These are phyloP conservation scores for Neodon shergylaensis DNA, from an alignment of 2,113 vertebrate genomes.

Conservation along the genomic window DNA sequence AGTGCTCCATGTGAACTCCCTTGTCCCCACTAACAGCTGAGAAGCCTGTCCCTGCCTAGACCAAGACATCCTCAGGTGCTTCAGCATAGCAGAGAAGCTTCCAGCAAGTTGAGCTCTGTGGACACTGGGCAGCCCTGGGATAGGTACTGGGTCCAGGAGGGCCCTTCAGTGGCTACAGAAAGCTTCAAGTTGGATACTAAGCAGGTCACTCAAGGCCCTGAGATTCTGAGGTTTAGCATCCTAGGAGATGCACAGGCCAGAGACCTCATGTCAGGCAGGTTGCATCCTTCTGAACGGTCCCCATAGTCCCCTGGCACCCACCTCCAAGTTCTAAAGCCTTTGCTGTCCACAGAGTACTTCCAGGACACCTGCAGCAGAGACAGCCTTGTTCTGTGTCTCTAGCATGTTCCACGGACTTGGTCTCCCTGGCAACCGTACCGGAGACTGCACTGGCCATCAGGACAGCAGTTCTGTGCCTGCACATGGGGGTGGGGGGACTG, in stretches of 20 bases:
- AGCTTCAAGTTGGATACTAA: neutral
- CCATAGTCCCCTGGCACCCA: neutral
- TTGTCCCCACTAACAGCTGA: neutral
- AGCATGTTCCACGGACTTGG: accelerated
- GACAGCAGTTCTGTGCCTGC: neutral
- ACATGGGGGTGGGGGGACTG: neutral
- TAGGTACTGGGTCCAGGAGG: neutral
- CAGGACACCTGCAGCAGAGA: neutral
- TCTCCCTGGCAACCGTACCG: neutral
- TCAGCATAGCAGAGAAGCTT: neutral
- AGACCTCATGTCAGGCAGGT: neutral
- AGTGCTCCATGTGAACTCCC: neutral
- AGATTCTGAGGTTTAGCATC: neutral
- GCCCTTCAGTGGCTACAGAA: neutral
- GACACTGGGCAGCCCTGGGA: neutral
- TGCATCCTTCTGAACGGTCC: neutral
- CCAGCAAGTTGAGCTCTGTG: neutral
- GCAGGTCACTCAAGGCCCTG: neutral
- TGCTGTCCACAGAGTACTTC: neutral
- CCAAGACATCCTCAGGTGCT: neutral
- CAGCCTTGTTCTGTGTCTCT: accelerated
- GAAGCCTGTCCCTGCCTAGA: neutral
- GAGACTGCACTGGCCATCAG: neutral
- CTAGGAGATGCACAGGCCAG: neutral
- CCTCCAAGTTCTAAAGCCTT: neutral